Percentiles rank a stretch among this genome's conserved stretches.
Evolutionary conservation across 2,888 invertebrate species (phyloP).

Genomic region (Phoronis australis): DNA sequence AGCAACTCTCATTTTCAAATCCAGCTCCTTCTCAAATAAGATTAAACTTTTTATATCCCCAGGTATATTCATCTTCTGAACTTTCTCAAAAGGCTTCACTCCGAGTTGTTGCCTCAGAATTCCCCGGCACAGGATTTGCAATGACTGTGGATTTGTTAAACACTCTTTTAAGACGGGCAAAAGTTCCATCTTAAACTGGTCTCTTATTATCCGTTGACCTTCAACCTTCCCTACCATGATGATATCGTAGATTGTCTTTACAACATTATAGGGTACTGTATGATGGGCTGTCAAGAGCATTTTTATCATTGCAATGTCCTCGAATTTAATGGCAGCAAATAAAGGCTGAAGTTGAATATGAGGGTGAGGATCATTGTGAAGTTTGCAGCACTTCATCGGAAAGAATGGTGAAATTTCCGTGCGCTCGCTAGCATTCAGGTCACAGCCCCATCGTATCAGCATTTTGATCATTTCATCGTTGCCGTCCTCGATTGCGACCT

Average conservation of each 20-base stretch:
- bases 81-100: conserved; percentile 21
- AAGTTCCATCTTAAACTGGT: conserved; percentile 25
- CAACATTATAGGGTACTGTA: conserved; percentile 24
- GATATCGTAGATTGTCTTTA: conserved; percentile 29
- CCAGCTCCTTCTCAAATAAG: too few species aligned
- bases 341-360: conserved; percentile 47
- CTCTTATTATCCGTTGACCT: conserved; percentile 25
- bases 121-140: conserved; percentile 38
- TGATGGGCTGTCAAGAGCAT: conserved; percentile 35
- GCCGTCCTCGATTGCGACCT: conserved; percentile 34
- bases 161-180: conserved; percentile 24
- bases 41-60: too few species aligned
- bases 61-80: too few species aligned
- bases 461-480: conserved; percentile 27
- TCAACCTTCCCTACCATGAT: conserved; percentile 32
- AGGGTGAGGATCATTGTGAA: conserved; percentile 42
- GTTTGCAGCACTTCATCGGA: conserved; percentile 33
- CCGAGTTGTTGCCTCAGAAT: conserved; percentile 28
- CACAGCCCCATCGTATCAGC: conserved; percentile 41
- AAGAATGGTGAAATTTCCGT: conserved; percentile 13
- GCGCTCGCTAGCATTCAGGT: conserved; percentile 34
- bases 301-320: conserved; percentile 35
- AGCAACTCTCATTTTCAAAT: too few species aligned
- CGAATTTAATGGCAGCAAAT: conserved; percentile 41
- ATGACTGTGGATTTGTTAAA: conserved; percentile 22